Evolutionary conservation across 2,888 invertebrate species (phyloP).

Genomic region (Apamea epomidion): DNA sequence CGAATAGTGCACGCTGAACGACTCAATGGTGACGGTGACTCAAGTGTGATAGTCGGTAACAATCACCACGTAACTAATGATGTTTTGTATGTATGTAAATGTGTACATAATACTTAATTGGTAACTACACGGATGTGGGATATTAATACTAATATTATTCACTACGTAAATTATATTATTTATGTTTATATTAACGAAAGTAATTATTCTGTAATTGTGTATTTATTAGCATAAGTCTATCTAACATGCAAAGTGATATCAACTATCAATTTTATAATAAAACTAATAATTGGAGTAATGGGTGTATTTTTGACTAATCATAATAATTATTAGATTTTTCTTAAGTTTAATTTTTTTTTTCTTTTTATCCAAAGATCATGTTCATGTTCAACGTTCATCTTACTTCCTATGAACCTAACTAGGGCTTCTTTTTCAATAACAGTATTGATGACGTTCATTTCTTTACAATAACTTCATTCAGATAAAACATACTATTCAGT

Average conservation of each 20-base stretch:
- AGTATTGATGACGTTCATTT: constrained; percentile 51
- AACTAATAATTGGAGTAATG: constrained; percentile 78
- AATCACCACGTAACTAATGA: constrained; percentile 62
- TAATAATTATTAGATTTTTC: constrained; percentile 28
- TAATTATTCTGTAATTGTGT: constrained; percentile 1
- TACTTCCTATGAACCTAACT: constrained; percentile 59
- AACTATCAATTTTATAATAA: constrained; percentile 46
- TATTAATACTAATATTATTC: constrained; percentile 57
- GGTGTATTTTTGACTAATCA: constrained; percentile 87
- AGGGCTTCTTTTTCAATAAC: constrained; percentile 55
- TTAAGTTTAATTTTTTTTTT: constrained; percentile 11
- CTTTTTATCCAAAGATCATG: constrained; percentile 53
- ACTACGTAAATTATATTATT: constrained; percentile 30
- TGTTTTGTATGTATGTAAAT: constrained; percentile 49
- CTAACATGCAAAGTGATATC: constrained; percentile 64
- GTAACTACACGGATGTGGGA: constrained; percentile 57
- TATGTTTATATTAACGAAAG: constrained; percentile 16
- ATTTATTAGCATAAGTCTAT: constrained; percentile 39
- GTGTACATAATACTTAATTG: constrained; percentile 29
- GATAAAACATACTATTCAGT: constrained; percentile 46
- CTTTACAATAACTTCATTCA: constrained; percentile 57
- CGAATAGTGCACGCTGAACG: constrained; percentile 82
- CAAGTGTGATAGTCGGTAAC: constrained; percentile 58
- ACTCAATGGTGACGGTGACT: constrained; percentile 82
- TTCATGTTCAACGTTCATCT: constrained; percentile 49